Percentiles rank a stretch among this genome's conserved stretches.
phyloP scores from a whole-genome alignment of 2,113 vertebrate species.

The Smithornis capensis region DNA sequence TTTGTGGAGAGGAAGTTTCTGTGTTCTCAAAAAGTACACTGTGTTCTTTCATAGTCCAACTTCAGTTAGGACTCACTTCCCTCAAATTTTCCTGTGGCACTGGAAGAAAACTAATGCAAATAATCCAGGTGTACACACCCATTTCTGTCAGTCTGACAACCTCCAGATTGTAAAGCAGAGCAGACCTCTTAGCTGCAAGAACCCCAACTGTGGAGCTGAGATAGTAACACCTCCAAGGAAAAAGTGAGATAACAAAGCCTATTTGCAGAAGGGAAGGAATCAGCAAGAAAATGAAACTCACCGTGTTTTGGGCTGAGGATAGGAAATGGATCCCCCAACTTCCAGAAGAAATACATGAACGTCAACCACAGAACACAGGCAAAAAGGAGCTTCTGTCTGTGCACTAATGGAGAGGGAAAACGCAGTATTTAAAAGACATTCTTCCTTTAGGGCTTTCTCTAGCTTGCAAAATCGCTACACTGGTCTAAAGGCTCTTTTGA shows the following conservation, averaged over 20 bases:
- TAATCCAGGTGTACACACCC: not conserved
- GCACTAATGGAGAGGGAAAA: conserved; percentile 75
- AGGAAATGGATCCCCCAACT: conserved; percentile 95
- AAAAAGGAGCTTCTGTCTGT: conserved; percentile 90
- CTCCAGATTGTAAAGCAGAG: not conserved
- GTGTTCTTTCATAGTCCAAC: not conserved
- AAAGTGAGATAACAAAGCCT: not conserved
- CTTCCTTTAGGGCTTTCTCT: not conserved
- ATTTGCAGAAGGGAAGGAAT: not conserved
- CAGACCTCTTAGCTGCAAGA: not conserved
- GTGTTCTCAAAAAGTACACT: not conserved
- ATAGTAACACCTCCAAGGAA: not conserved
- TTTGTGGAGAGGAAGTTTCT: not conserved
- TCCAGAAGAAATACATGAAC: conserved; percentile 99
- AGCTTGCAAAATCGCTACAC: not conserved
- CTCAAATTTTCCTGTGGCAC: not conserved
- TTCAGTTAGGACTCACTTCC: not conserved
- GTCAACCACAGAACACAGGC: conserved; percentile 94
- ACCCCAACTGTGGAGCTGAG: not conserved
- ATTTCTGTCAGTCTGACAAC: not conserved
- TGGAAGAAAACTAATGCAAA: not conserved
- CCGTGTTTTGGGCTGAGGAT: conserved; percentile 98
- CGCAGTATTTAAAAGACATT: not conserved
- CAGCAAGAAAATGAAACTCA: conserved; percentile 62
- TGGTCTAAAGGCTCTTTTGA: not conserved